A percentile compares a stretch with the other conserved stretches of the same genome.
phyloP scores from a whole-genome alignment of 2,888 invertebrate genomes.

The Lochmaea capreae region DNA sequence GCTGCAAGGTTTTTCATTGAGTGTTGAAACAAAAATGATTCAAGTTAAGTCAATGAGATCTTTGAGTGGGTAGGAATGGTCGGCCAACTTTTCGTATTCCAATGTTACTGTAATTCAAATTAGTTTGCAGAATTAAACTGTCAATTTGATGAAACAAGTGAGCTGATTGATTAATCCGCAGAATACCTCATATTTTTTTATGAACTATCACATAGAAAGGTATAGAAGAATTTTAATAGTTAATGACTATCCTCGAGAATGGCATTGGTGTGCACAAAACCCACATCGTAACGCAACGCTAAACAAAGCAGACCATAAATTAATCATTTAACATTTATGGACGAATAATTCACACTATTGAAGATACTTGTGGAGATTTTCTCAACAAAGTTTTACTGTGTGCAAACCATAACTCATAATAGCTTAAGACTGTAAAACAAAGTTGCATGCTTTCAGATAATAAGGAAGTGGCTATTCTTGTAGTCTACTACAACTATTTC shows the following conservation, averaged over 20 bases:
- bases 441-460: slow-evolving; percentile 49
- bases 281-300: slow-evolving; percentile 46
- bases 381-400: slow-evolving; percentile 41
- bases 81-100: too few species aligned
- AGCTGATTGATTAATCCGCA: too few species aligned
- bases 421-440: slow-evolving; percentile 53
- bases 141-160: too few species aligned
- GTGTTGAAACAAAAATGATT: too few species aligned
- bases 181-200: not conserved
- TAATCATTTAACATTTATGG: slow-evolving; percentile 60
- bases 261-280: slow-evolving; percentile 20
- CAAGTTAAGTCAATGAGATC: too few species aligned
- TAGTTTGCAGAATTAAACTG: too few species aligned
- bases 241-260: slow-evolving; percentile 17
- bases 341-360: slow-evolving; percentile 58
- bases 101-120: too few species aligned
- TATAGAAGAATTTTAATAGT: slow-evolving; percentile 28
- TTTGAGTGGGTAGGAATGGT: too few species aligned
- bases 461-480: slow-evolving; percentile 56
- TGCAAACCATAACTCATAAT: slow-evolving; percentile 43
- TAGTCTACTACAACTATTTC: not conserved
- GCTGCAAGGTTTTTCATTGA: too few species aligned
- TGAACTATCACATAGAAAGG: slow-evolving; percentile 13
- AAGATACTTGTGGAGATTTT: slow-evolving; percentile 35
- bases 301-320: slow-evolving; percentile 59